Evolutionary conservation across 2,797 vertebrate genomes (phyloP), one percentile per base, ranked within the genome.

Genomic region (Enteromius fasciolatus): DNA sequence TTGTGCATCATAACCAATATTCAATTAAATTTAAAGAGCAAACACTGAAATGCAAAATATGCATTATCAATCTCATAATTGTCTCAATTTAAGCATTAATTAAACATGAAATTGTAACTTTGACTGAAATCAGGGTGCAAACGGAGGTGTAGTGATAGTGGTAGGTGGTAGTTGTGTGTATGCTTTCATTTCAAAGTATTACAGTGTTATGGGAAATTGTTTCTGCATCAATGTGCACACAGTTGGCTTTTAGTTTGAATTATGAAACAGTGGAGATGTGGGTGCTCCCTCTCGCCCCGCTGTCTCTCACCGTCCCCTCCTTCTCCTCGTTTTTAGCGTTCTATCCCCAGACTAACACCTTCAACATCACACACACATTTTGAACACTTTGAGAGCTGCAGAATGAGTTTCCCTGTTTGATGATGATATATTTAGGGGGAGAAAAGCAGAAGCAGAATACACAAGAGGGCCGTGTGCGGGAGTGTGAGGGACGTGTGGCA

Each of bases 201-300:
- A 54, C 6, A 46, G 50, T 18, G 25, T 59, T 67, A 75, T 76
- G 72, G 80, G 61, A 63, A 17, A 17, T 63, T 48, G 20, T 68
- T 69, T 33, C 25, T 36, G 66, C 54, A 69, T 59, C 3, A 2
- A 18, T 59, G 81, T 77, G 66, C 75, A 61, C 54, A 63, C 52
- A 39, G 74, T 20, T 74, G 7, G 81, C 81, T 70, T 83, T 83
- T 83, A 83, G 81, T 77, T 70, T 83, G 74, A 83, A 83, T 77
- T 83, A 83, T 83, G 41, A 83, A 83, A 76, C 50, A 70, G 41
- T 28, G 36, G 67, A 70, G 74, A 69, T 70, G 66, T 31, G 73
- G 57, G 73, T 23, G 39, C 18, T 59, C 41, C 59, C 23, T 79
- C 77, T 67, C 64, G 12, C 33, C 44, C 61, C 15, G 20, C 63